Base-by-base conservation (phyloP, 2,113 vertebrate species). In the Peromyscus leucopus region DNA sequence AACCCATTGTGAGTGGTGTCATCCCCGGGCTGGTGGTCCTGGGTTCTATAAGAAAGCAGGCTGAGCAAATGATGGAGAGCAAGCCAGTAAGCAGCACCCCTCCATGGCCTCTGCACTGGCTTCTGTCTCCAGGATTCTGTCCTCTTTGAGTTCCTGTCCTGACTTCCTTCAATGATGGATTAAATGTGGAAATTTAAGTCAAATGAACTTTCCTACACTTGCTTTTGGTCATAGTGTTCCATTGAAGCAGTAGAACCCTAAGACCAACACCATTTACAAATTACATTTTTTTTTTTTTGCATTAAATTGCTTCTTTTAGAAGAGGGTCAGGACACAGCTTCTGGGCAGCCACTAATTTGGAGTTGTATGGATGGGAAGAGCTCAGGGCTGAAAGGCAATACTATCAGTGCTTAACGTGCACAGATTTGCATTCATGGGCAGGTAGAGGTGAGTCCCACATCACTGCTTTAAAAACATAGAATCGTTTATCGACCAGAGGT, bases 291-390 rank as follows among this genome's bases (percentile, higher is more conserved):
- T 5, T 1, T 69, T 4, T n/a, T 76, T 26, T 16, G 16, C 10
- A 4, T 89, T 78, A 19, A 61, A 31, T 24, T 39, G 21, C 31
- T 31, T 80, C 46, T 89, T 48, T 63, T 33, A 42, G 67, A 83
- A 75, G 75, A 10, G n/a, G n/a, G 39, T 67, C 69, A 69, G 4
- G 24, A 21, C 28, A 28, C 28, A 24, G 63, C 24, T 17, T 59
- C 39, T 39, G 28, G 22, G 67, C 16, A 74, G 16, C 26, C 28
- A 26, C 12, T n/a, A 51, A 39, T 85, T 94, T 61, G 31, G 85
- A 78, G 42, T 26, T 76, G n/a, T 51, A 78, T 96, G 95, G 91
- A 85, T 2, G 2, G 72, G 61, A 92, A 97, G 55, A 22, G 3
- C 48, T 91, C 91, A 91, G 75, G 96, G 93, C 61, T 91, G 46